phyloP scores from a whole-genome alignment of 1,140 invertebrate species.

The Drosophila mauritiana region DNA sequence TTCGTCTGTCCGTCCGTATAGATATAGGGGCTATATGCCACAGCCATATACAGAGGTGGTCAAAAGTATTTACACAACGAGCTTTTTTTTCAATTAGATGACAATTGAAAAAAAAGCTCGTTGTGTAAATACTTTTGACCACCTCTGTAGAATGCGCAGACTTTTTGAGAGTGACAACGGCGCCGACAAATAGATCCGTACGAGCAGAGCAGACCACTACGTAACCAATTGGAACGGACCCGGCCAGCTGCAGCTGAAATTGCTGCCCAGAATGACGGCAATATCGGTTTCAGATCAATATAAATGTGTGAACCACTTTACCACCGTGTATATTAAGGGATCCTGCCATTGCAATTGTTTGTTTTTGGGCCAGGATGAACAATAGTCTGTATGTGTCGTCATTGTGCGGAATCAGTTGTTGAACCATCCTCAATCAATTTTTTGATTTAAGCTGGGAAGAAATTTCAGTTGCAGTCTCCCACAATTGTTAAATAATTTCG shows the following conservation, averaged over 20 bases:
- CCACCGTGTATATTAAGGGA: too few species aligned
- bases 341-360: too few species aligned
- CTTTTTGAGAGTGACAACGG: conserved; percentile 69
- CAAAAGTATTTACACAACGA: too few species aligned
- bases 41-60: background rate
- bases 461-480: background rate
- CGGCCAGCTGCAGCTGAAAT: conserved; percentile 31
- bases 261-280: conserved; percentile 7
- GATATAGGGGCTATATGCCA: background rate
- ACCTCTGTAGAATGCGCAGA: conserved; percentile 47
- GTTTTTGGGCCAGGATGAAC: too few species aligned
- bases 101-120: too few species aligned
- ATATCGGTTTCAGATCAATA: background rate
- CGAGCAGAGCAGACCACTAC: background rate
- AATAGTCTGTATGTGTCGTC: too few species aligned
- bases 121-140: too few species aligned
- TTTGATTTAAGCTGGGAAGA: background rate
- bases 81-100: too few species aligned
- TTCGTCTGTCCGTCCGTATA: background rate
- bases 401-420: too few species aligned
- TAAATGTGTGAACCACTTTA: background rate
- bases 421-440: background rate
- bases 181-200: conserved; percentile 56
- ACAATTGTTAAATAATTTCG: conserved; percentile 3
- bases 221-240: conserved; percentile 19